phyloP scores from a whole-genome alignment of 2,797 vertebrate species.

The Novumbra hubbsi region DNA sequence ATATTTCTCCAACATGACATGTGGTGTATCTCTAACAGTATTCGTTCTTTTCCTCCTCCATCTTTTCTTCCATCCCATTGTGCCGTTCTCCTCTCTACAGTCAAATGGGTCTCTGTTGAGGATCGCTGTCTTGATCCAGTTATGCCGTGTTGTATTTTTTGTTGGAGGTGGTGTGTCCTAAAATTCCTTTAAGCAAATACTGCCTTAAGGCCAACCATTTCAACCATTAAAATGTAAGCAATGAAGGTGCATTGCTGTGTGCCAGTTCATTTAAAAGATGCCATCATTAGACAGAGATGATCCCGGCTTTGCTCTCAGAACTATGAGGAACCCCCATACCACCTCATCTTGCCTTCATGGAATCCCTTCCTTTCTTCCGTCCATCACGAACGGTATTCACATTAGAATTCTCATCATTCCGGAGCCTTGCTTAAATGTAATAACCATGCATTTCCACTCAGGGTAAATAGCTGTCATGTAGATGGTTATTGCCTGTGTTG shows the following conservation, averaged over 20 bases:
- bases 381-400: neutral
- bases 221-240: no score
- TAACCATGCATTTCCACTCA: constrained; percentile 25
- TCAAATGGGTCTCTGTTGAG: no score
- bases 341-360: neutral
- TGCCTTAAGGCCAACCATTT: no score
- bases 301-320: neutral
- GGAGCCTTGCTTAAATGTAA: neutral
- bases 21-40: neutral
- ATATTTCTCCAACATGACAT: neutral
- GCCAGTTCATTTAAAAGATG: neutral
- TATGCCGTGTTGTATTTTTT: neutral
- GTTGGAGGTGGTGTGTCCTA: no score
- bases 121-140: neutral
- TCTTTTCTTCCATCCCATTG: neutral
- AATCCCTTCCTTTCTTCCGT: neutral
- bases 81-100: neutral
- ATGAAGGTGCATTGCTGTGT: no score
- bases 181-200: no score
- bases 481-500: constrained; percentile 23
- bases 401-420: neutral
- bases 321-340: neutral
- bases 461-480: constrained; percentile 17
- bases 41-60: no score
- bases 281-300: neutral